Conservation (phyloP, 2,888 invertebrate species). For the Ophraella communa region DNA sequence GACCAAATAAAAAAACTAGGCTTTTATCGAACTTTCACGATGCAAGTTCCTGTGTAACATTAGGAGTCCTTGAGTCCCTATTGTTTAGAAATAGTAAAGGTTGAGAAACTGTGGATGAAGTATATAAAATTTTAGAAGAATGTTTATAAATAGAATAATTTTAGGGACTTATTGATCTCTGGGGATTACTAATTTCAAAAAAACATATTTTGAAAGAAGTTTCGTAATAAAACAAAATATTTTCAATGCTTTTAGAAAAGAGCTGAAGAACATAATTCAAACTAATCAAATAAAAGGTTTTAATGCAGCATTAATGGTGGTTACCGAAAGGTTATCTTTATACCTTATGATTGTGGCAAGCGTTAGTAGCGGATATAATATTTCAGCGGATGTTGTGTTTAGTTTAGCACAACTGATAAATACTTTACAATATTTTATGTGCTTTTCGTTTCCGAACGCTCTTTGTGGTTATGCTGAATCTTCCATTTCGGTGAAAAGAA, state of each 20-base stretch:
- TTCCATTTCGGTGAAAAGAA: conserved; percentile 46
- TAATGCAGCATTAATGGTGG: conserved; percentile 71
- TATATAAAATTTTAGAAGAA: too few species aligned
- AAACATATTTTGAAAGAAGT: not conserved
- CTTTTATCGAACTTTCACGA: too few species aligned
- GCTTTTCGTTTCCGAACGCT: conserved; percentile 47
- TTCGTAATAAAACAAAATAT: not conserved
- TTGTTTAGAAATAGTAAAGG: too few species aligned
- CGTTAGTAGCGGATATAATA: conserved; percentile 67
- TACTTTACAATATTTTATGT: conserved; percentile 62
- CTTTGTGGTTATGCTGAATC: conserved; percentile 47
- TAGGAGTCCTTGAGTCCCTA: too few species aligned
- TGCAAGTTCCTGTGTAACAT: too few species aligned
- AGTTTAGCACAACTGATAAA: conserved; percentile 80
- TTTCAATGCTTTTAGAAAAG: conserved; percentile 17
- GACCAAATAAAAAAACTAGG: too few species aligned
- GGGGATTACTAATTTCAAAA: not conserved
- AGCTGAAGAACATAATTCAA: conserved; percentile 59
- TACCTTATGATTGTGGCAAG: conserved; percentile 80
- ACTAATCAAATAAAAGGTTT: conserved; percentile 72
- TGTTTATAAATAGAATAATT: too few species aligned
- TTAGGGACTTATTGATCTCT: too few species aligned
- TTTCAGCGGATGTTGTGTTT: conserved; percentile 71
- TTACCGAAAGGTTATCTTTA: conserved; percentile 82
- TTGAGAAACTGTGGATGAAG: too few species aligned